A percentile compares a stretch with the other conserved stretches of the same genome.
Evolutionary conservation across 2,113 vertebrate genomes (phyloP).

Genomic region (Marmota flaviventris): DNA sequence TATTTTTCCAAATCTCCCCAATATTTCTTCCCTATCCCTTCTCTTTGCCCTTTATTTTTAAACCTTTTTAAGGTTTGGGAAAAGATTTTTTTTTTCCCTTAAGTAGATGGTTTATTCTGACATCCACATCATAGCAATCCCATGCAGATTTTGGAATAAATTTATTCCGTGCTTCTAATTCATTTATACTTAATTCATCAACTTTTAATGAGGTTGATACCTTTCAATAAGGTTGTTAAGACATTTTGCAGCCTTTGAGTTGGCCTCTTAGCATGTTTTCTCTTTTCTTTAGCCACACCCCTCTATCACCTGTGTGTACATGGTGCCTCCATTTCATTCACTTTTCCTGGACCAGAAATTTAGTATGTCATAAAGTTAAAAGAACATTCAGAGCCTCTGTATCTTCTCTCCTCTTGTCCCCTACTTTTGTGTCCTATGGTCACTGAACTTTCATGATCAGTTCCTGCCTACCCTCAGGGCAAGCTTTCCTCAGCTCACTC

Average conservation of each 20-base stretch:
- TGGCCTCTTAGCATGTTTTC: background rate
- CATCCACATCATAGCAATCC: background rate
- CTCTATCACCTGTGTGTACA: background rate
- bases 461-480: background rate
- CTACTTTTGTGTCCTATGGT: background rate
- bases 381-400: background rate
- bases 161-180: conserved; percentile 58
- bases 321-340: background rate
- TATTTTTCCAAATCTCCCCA: background rate
- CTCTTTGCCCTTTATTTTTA: background rate
- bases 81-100: background rate
- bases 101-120: background rate
- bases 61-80: background rate
- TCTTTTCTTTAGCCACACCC: background rate
- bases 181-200: conserved; percentile 49
- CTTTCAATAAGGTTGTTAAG: conserved; percentile 23
- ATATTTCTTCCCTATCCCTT: background rate
- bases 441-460: background rate
- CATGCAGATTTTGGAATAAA: background rate
- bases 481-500: background rate
- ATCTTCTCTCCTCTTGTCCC: background rate
- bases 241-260: background rate
- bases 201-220: background rate
- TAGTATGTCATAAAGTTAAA: background rate
- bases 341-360: background rate